Evolutionary conservation across 2,797 vertebrate genomes (phyloP), one percentile per base, ranked within the genome.

Genomic region (Periophthalmus magnuspinnatus): DNA sequence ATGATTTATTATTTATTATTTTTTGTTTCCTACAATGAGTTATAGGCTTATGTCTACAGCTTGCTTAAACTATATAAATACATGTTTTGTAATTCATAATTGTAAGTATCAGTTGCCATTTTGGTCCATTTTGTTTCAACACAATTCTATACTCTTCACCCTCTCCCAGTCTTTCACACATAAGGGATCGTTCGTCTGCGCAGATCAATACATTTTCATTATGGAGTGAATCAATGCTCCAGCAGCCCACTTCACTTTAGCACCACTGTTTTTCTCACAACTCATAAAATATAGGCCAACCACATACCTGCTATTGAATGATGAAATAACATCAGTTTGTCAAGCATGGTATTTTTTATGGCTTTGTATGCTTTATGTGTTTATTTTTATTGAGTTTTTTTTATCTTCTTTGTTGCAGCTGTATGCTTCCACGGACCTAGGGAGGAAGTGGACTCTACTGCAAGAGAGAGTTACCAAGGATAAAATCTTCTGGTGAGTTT

Each of bases 391-490:
- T 38, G 38, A 16, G 56, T 5, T 64, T 61, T 41, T 67, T 14
- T 16, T 17, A 5, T 34, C 13, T 45, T 45, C 3, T 68, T 74
- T 1, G 22, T 32, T 78, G 0, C 85, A 98, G 97, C 93, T 98
- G 21, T 96, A 95, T 47, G 94, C 93, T 16, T 97, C 97, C 0
- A 80, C 86, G 1, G 96, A 99, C 87, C 85, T 98, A 88, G 97
- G 97, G 5, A 93, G 89, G 81, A 96, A 94, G 86, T 99, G 97
- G 97, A 92, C 84, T 5, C 90, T 95, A 55, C 91, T 99, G 11
- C 96, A 96, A 86, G 97, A 98, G 74, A 92, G 90, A 21, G 97
- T 97, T 79, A 96, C 96, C 75, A 98, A 97, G 88, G 97, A 97
- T 78, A 93, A 90, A 68, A 90, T 97, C 66, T 98, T 95, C 92